Evolutionary conservation across 2,113 vertebrate species (phyloP).

Genomic region (Rhinolophus ferrumequinum): DNA sequence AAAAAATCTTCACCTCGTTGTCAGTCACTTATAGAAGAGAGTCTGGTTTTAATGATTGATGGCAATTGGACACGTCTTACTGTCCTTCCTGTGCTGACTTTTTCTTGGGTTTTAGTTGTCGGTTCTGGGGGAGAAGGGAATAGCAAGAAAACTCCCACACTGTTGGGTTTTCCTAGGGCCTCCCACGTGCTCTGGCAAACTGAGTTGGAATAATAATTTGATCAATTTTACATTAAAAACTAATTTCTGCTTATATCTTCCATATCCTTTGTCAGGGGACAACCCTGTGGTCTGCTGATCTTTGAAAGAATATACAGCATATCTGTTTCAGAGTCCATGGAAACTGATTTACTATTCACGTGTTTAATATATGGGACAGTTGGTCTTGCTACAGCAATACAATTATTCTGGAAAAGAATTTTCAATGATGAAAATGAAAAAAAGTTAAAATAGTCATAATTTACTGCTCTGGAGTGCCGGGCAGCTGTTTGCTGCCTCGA

Average conservation of each 20-base stretch:
- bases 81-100: neutral
- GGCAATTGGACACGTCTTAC: neutral
- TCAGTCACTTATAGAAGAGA: constrained; percentile 72
- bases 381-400: constrained; percentile 89
- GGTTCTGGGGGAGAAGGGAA: neutral
- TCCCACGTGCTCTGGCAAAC: constrained; percentile 55
- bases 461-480: constrained; percentile 88
- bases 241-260: constrained; percentile 81
- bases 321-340: constrained; percentile 91
- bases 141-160: neutral
- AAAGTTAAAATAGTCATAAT: constrained; percentile 92
- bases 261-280: constrained; percentile 76
- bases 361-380: constrained; percentile 91
- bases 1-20: constrained; percentile 52
- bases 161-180: constrained; percentile 58
- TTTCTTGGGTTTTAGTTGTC: constrained; percentile 16
- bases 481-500: constrained; percentile 86
- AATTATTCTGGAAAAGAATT: constrained; percentile 90
- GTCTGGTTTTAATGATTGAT: constrained; percentile 63
- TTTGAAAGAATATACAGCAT: constrained; percentile 87
- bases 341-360: constrained; percentile 91
- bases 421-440: constrained; percentile 93
- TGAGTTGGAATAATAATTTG: constrained; percentile 82
- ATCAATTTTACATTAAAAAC: constrained; percentile 80
- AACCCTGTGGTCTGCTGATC: constrained; percentile 76